Percentiles rank a stretch among this genome's conserved stretches.
These are phyloP conservation scores for Leptura quadrifasciata DNA, from an alignment of 2,888 invertebrate genomes.

Conservation along the genomic window DNA sequence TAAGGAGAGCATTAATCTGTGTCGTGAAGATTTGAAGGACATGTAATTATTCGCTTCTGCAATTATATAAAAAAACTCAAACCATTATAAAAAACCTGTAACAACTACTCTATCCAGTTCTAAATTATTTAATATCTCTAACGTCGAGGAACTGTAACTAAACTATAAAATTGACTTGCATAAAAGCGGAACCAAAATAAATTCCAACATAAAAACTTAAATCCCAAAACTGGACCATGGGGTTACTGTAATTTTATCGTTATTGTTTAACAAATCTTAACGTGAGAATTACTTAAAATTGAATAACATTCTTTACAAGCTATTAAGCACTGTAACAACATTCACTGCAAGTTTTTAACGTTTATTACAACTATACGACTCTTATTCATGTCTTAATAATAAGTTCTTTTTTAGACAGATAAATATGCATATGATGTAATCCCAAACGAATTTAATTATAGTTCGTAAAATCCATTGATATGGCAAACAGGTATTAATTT, in stretches of 20 bases:
- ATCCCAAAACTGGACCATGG: not conserved
- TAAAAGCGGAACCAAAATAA: not conserved
- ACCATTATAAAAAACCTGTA: not conserved
- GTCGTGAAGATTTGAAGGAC: too few relatives aligned
- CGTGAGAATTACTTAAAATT: not conserved
- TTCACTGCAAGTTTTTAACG: not conserved
- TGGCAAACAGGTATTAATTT: not conserved
- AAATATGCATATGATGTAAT: not conserved
- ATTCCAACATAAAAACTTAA: conserved; percentile 11
- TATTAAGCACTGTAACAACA: not conserved
- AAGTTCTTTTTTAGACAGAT: not conserved
- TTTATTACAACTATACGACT: not conserved
- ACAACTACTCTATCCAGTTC: not conserved
- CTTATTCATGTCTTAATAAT: not conserved
- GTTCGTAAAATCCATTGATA: not conserved
- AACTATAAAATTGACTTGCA: conserved; percentile 12
- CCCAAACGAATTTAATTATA: not conserved
- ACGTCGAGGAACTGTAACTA: not conserved
- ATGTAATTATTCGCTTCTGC: too few relatives aligned
- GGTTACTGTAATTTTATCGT: not conserved
- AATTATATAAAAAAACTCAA: not conserved
- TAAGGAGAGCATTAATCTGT: too few relatives aligned
- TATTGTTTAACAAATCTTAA: not conserved
- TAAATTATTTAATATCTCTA: not conserved
- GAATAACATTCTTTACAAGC: not conserved